phyloP scores from a whole-genome alignment of 1,140 invertebrate species.

The Drosophila fuyamai region DNA sequence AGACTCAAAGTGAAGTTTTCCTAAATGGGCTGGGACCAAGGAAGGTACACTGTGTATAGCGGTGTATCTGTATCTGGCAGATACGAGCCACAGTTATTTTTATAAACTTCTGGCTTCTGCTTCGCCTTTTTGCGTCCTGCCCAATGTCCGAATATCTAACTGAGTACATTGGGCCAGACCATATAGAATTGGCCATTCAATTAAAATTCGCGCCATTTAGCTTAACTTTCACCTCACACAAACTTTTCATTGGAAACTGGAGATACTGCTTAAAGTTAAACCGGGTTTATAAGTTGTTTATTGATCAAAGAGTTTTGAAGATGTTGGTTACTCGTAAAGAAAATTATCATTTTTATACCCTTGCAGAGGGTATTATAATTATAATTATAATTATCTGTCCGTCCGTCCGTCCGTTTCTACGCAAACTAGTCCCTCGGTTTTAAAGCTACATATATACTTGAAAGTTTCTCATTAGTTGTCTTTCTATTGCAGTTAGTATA shows the following conservation, averaged over 20 bases:
- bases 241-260: background rate
- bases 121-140: background rate
- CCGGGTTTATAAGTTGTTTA: background rate
- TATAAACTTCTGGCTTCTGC: conserved; percentile 39
- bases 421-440: no score
- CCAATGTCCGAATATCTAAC: conserved; percentile 22
- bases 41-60: conserved; percentile 37
- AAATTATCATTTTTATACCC: no score
- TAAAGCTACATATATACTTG: no score
- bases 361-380: no score
- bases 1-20: conserved; percentile 52
- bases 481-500: no score
- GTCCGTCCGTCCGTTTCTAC: no score
- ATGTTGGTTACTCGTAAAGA: no score
- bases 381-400: no score
- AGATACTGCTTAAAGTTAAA: background rate
- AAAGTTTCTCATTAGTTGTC: no score
- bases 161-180: conserved; percentile 28
- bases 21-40: conserved; percentile 6
- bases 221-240: background rate
- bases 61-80: conserved; percentile 25
- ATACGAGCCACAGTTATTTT: conserved; percentile 61
- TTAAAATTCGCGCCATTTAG: conserved; percentile 25
- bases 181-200: conserved; percentile 23
- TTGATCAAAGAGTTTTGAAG: no score